Conservation (phyloP, 2,113 vertebrate genomes). For the Varanus komodoensis region DNA sequence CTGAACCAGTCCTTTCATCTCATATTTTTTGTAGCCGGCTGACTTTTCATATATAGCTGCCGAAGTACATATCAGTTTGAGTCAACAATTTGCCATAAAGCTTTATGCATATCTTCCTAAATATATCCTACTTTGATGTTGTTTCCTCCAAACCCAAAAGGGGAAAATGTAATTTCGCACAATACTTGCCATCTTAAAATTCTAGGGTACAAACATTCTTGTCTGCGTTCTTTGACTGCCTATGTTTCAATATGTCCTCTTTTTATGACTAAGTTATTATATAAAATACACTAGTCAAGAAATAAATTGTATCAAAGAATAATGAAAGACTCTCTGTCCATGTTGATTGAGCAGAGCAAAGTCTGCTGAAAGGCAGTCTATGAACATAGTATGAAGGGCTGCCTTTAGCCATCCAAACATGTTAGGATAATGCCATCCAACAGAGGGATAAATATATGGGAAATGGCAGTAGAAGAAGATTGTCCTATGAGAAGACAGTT, state of each 20-base stretch:
- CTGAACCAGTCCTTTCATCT: constrained; percentile 36
- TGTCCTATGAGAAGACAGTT: no score
- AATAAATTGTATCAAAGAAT: neutral
- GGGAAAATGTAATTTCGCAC: constrained; percentile 29
- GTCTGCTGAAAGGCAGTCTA: no score
- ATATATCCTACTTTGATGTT: constrained; percentile 44
- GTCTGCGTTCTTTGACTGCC: constrained; percentile 33
- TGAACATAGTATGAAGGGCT: no score
- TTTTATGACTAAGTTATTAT: constrained; percentile 31
- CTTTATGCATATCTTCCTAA: constrained; percentile 43
- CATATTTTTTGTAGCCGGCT: constrained; percentile 43
- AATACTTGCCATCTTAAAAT: constrained; percentile 45
- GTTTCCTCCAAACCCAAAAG: neutral
- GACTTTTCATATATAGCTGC: constrained; percentile 37
- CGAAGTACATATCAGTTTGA: constrained; percentile 55
- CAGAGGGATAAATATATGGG: no score
- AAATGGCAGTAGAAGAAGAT: no score
- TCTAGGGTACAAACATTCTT: constrained; percentile 14
- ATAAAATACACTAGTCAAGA: constrained; percentile 26
- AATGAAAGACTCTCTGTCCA: neutral
- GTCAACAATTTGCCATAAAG: constrained; percentile 21
- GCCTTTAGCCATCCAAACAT: no score
- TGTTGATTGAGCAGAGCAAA: neutral
- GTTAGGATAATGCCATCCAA: no score
- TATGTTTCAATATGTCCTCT: constrained; percentile 29